Percentiles rank a stretch among this genome's conserved stretches.
Evolutionary conservation across 2,113 vertebrate genomes (phyloP).

Genomic region (Microcebus griseorufus): DNA sequence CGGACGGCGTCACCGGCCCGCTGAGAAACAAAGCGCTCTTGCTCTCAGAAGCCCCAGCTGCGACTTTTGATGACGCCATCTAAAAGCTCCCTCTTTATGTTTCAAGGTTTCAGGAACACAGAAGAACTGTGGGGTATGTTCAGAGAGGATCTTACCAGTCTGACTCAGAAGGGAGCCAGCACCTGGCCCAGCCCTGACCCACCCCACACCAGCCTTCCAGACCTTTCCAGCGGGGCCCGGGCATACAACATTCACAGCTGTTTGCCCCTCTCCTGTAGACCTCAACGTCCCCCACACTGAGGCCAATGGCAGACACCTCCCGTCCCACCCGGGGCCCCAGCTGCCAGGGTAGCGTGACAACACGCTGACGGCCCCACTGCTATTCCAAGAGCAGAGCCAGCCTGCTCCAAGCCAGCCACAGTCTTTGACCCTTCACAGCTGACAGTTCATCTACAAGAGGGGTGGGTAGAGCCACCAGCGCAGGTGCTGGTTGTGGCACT

Average conservation of each 20-base stretch:
- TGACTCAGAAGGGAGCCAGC: background rate
- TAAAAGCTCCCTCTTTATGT: background rate
- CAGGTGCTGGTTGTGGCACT: background rate
- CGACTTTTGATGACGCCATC: background rate
- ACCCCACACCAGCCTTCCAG: background rate
- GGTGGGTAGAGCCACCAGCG: background rate
- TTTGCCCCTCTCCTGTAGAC: background rate
- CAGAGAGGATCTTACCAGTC: background rate
- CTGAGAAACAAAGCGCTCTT: background rate
- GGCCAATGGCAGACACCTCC: background rate
- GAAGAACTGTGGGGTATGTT: background rate
- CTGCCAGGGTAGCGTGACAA: background rate
- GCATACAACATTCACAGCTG: background rate
- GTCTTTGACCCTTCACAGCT: background rate
- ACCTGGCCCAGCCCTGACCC: background rate
- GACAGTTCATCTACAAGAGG: background rate
- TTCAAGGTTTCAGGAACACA: background rate
- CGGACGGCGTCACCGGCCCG: background rate
- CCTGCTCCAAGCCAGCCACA: background rate
- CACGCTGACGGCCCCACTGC: background rate
- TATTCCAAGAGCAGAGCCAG: background rate
- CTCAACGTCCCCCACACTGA: background rate
- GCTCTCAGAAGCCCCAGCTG: background rate
- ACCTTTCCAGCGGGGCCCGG: background rate
- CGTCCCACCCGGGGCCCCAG: fast-evolving